Evolutionary conservation across 2,797 vertebrate species (phyloP).

Genomic region (Macroramphosus scolopax): DNA sequence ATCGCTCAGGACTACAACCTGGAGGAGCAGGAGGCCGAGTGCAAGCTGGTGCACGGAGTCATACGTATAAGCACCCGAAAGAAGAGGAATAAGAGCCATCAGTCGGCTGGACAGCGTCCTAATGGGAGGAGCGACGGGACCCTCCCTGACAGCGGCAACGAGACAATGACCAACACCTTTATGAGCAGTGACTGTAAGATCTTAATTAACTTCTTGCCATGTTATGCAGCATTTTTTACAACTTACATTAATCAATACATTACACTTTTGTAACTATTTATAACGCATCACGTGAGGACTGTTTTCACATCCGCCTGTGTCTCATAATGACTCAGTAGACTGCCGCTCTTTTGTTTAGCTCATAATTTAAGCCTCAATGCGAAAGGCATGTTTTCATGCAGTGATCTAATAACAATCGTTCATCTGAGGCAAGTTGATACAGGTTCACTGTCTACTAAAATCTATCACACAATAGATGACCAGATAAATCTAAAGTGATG

Average conservation of each 20-base stretch:
- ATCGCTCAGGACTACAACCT: slow-evolving; percentile 98
- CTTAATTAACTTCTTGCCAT: background rate
- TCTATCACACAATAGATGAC: slow-evolving; percentile 25
- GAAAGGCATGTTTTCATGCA: slow-evolving; percentile 22
- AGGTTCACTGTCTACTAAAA: slow-evolving; percentile 25
- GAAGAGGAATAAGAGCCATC: slow-evolving; percentile 75
- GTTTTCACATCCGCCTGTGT: slow-evolving; percentile 1
- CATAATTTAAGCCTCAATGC: slow-evolving; percentile 26
- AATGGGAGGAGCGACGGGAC: slow-evolving; percentile 80
- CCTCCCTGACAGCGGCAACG: slow-evolving; percentile 89
- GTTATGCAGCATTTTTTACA: background rate
- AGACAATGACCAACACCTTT: slow-evolving; percentile 90
- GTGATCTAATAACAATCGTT: slow-evolving; percentile 40
- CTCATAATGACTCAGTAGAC: slow-evolving; percentile 53
- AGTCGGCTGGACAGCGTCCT: slow-evolving; percentile 68
- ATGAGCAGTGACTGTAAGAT: slow-evolving; percentile 88
- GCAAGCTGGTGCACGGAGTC: slow-evolving; percentile 93
- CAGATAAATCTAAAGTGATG: too few relatives aligned
- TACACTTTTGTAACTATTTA: slow-evolving; percentile 3
- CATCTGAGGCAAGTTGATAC: slow-evolving; percentile 46
- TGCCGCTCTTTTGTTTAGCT: slow-evolving; percentile 49
- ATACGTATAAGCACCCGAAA: slow-evolving; percentile 98
- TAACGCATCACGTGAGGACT: background rate
- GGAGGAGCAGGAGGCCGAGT: slow-evolving; percentile 96
- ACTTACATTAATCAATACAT: background rate